Percentiles rank a stretch among this genome's conserved stretches.
phyloP scores from a whole-genome alignment of 2,888 invertebrate species.

The Pteria penguin region DNA sequence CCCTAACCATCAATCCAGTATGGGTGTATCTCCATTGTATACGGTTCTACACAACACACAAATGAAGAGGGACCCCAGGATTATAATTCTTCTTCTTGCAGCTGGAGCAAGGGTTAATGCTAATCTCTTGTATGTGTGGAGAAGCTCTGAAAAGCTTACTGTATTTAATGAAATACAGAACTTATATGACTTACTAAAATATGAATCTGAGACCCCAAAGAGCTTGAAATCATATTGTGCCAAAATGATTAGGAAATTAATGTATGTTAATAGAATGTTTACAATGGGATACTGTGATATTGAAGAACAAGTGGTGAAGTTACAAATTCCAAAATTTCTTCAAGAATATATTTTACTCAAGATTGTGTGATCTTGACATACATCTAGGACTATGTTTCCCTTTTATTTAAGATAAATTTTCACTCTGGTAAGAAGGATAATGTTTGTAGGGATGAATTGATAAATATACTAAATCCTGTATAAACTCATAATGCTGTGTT shows the following conservation, averaged over 20 bases:
- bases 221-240: background rate
- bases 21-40: slow-evolving; percentile 7
- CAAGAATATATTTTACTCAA: background rate
- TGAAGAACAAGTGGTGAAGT: background rate
- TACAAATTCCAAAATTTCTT: background rate
- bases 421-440: too few relatives aligned
- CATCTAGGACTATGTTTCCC: too few relatives aligned
- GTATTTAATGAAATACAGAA: slow-evolving; percentile 1
- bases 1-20: background rate
- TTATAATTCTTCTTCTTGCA: slow-evolving; percentile 1
- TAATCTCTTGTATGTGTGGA: background rate
- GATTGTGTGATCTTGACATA: background rate
- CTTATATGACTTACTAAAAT: background rate
- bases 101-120: slow-evolving; percentile 13
- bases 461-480: too few relatives aligned
- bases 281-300: background rate
- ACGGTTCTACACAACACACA: slow-evolving; percentile 11
- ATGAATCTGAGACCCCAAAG: background rate
- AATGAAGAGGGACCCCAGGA: background rate
- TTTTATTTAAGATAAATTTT: too few relatives aligned
- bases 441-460: too few relatives aligned
- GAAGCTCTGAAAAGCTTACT: slow-evolving; percentile 2
- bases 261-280: background rate
- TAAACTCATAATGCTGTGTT: too few relatives aligned
- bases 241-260: background rate